A percentile compares a stretch with the other conserved stretches of the same genome.
Conservation (phyloP, 2,888 invertebrate genomes). For the Sinopyrophorus schimmeli region DNA sequence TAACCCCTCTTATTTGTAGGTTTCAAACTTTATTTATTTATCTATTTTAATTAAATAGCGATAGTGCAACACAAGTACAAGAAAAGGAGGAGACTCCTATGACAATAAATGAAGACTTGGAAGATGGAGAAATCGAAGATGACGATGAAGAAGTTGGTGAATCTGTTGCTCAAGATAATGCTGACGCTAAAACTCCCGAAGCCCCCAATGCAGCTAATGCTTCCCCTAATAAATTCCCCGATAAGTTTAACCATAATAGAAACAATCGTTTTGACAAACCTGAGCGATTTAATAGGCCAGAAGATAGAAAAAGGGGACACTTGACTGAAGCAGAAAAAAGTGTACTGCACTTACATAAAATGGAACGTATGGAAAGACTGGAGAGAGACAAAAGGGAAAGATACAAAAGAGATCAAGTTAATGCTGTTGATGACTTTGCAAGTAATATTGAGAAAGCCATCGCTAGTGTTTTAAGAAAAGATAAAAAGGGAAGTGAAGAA, state of each 20-base stretch:
- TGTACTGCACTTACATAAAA: constrained; percentile 51
- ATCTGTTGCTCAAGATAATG: constrained; percentile 42
- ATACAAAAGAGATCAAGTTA: constrained; percentile 44
- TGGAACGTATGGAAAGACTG: constrained; percentile 51
- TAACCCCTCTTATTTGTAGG: too few relatives aligned
- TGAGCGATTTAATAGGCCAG: constrained; percentile 38
- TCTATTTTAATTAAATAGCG: constrained; percentile 1
- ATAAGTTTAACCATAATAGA: constrained; percentile 15
- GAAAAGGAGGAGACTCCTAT: constrained; percentile 9
- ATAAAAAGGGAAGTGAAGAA: constrained; percentile 55
- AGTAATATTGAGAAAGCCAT: constrained; percentile 79
- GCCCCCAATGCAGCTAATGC: neutral
- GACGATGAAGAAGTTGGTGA: constrained; percentile 61
- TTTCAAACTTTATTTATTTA: too few relatives aligned
- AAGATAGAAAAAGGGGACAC: constrained; percentile 46
- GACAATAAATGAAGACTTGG: constrained; percentile 65
- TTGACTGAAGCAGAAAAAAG: constrained; percentile 55
- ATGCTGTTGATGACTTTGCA: constrained; percentile 71
- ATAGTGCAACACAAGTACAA: constrained; percentile 2
- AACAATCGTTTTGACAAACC: constrained; percentile 30
- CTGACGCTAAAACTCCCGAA: constrained; percentile 44
- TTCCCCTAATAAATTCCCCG: neutral
- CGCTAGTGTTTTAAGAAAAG: constrained; percentile 73
- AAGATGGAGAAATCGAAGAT: constrained; percentile 85
- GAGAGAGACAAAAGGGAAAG: constrained; percentile 48